Evolutionary conservation across 1,140 invertebrate species (phyloP), one percentile per base, ranked within the genome.

Genomic region (Drosophila nebulosa): DNA sequence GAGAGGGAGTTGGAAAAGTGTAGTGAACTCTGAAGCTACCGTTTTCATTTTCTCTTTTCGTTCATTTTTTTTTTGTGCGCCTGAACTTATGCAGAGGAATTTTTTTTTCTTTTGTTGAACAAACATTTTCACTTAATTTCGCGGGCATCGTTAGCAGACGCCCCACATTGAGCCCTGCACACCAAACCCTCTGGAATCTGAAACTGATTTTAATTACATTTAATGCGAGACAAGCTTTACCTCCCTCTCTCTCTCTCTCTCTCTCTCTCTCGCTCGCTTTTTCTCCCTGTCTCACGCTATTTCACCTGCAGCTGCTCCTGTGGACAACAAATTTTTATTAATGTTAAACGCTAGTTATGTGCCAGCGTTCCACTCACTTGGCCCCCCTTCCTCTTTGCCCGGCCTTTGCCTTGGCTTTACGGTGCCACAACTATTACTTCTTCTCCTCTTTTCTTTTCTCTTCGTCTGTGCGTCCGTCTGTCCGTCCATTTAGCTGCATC

Each of bases 71-170:
- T 63, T 75, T 46, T 26, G 32, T 18, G 30, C 63, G 70, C 42
- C 42, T 58, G 22, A 58, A 69, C 75, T 75, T 76, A 75, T 76
- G 74, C 74, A 69, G 74, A 66, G 61, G n/a, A 61, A 75, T 46
- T 21, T 46, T 46, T 39, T 10, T 46, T 42, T 14, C 7, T 21
- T 1, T 46, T 76, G 64, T 75, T 75, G 65, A 69, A 64, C 59
- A 75, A 76, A 76, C 74, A 76, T 76, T 76, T 76, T 76, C 73
- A 76, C 73, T 75, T 76, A 74, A 76, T 76, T 76, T 76, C 65
- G 73, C 60, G 21, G 26, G 57, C 59, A 68, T 74, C 64, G 65
- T 75, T 67, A 69, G 64, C 51, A 67, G 57, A 39, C 39, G 57
- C 51, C 32, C 51, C 70, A 9, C 30, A 32, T 12, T 32, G 30